Conservation (phyloP, 2,888 invertebrate species). For the Andrena hattorfiana region DNA sequence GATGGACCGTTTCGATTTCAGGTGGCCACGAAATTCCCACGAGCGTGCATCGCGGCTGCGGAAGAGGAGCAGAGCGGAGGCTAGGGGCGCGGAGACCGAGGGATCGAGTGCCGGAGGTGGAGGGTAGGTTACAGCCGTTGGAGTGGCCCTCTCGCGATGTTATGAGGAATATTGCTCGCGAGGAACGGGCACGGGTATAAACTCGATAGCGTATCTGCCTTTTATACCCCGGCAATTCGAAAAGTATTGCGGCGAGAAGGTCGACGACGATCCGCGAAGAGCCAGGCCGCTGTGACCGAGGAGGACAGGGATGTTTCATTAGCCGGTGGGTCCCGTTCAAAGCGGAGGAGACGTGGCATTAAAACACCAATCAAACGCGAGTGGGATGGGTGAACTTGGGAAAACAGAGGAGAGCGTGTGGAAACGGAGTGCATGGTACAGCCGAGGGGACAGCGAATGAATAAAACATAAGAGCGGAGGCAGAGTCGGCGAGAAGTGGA, state of each 20-base stretch:
- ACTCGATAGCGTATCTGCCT: not conserved
- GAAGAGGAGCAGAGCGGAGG: not conserved
- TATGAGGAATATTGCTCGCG: conserved; percentile 7
- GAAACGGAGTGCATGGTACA: too few relatives aligned
- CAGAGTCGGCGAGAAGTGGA: too few relatives aligned
- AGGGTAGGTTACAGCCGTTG: not conserved
- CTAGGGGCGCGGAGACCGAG: not conserved
- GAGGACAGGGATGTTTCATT: not conserved
- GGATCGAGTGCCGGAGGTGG: not conserved
- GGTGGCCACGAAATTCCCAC: not conserved
- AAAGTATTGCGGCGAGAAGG: conserved; percentile 2
- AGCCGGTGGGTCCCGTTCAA: not conserved
- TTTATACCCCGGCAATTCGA: conserved; percentile 11
- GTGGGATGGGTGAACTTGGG: not conserved
- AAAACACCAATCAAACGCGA: not conserved
- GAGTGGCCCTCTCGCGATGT: not conserved
- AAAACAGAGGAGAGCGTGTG: too few relatives aligned
- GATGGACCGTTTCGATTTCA: conserved; percentile 14
- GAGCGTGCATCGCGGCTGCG: not conserved
- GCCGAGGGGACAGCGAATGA: not conserved
- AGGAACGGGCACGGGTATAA: conserved; percentile 10
- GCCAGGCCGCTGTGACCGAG: not conserved
- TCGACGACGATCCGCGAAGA: not conserved
- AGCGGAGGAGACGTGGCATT: not conserved
- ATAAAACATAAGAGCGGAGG: not conserved